Base-by-base conservation (phyloP, 2,797 vertebrate species). In the Neosalanx taihuensis region DNA sequence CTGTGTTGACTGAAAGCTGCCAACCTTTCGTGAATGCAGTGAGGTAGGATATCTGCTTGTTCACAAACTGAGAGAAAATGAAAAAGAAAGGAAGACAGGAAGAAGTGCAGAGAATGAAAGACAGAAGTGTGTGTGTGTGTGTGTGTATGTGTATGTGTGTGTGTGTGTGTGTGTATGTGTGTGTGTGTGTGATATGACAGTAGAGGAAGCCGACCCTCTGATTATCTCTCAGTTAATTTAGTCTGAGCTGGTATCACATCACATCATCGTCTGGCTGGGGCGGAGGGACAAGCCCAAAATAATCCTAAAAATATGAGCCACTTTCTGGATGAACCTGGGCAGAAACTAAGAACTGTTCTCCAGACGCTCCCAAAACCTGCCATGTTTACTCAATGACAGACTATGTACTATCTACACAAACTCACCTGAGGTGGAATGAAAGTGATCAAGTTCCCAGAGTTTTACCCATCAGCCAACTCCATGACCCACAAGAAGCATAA, bases 191-290 rank as follows among this genome's bases (percentile, higher is more conserved):
- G 41, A 9, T 46, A 12, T 46, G 41, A 46, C 35, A 31, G 67
- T 10, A 18, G 56, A 13, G 31, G 56, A 56, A 69, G 20, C 12
- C 13, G 20, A 13, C 33, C 81, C 86, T 89, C 67, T 69, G 30
- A 29, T 31, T 13, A 60, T 72, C 85, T 67, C 75, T 69, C 78
- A 65, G 76, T 57, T 83, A 60, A 83, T 88, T 87, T 86, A 86
- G 85, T 88, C 85, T 88, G 81, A 60, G 77, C 69, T 31, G 51
- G 80, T 89, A 90, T 90, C 88, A 72, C 20, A 0, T 5, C 37
- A 53, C 77, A 83, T 86, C 77, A 62, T 18, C 10, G 70, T 80
- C 81, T 71, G 82, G 65, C 26, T 35, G 72, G 83, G 67, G 18
- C 7, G 6, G 74, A 83, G 82, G 84, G 81, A 85, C 83, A 88